Conservation (phyloP, 2,888 invertebrate genomes). For the Craniophora ligustri region DNA sequence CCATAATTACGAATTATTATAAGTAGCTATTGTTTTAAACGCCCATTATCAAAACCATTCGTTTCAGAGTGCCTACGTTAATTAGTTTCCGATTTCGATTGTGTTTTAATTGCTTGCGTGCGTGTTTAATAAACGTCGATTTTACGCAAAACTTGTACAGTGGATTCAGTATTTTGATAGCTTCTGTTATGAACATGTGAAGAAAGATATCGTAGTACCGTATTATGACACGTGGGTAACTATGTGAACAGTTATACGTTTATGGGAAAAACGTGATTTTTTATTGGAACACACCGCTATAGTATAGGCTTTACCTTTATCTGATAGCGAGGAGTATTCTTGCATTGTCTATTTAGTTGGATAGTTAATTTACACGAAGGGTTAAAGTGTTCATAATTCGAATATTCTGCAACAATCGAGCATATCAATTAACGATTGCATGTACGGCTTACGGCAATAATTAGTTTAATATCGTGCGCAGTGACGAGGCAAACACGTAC, state of each 20-base stretch:
- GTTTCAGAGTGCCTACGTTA: constrained; percentile 51
- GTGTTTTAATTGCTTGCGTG: constrained; percentile 61
- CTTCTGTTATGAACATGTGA: constrained; percentile 42
- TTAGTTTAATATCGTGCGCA: constrained; percentile 47
- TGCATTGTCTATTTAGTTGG: constrained; percentile 4
- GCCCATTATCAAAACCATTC: constrained; percentile 49
- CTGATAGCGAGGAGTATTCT: neutral
- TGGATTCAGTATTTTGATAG: constrained; percentile 50
- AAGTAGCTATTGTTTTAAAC: constrained; percentile 49
- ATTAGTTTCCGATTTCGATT: constrained; percentile 65
- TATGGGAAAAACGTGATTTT: constrained; percentile 54
- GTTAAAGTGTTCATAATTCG: constrained; percentile 37
- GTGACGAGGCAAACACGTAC: constrained; percentile 17
- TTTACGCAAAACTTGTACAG: constrained; percentile 56
- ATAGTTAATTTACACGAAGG: constrained; percentile 5
- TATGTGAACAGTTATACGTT: constrained; percentile 42
- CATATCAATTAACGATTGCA: constrained; percentile 69
- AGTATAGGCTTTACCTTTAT: constrained; percentile 3
- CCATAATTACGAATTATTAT: constrained; percentile 36
- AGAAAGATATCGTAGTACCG: constrained; percentile 44
- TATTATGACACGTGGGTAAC: constrained; percentile 48
- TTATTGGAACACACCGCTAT: constrained; percentile 31
- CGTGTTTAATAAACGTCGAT: constrained; percentile 63
- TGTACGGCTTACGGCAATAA: constrained; percentile 54
- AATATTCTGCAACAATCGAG: constrained; percentile 65